phyloP scores from a whole-genome alignment of 2,797 vertebrate genomes.

The Ctenopoma multispine region DNA sequence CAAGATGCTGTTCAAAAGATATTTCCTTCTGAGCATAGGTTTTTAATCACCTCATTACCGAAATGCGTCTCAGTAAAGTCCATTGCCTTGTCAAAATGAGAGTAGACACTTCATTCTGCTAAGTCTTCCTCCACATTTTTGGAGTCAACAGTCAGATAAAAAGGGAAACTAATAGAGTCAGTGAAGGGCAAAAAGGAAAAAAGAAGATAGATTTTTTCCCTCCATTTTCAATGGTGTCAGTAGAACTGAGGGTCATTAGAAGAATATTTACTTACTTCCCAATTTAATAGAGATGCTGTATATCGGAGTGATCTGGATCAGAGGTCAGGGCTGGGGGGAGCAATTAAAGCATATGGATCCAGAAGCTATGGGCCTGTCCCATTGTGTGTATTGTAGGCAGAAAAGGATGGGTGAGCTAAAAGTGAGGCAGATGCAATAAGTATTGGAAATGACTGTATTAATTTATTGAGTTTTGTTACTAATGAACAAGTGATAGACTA shows the following conservation, averaged over 20 bases:
- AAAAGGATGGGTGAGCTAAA: slow-evolving; percentile 74
- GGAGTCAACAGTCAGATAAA: slow-evolving; percentile 75
- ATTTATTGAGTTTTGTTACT: slow-evolving; percentile 71
- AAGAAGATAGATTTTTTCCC: slow-evolving; percentile 75
- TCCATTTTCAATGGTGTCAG: slow-evolving; percentile 74
- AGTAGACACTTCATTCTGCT: slow-evolving; percentile 43
- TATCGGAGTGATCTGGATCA: slow-evolving; percentile 85
- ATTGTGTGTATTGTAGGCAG: slow-evolving; percentile 67
- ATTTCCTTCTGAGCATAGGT: slow-evolving; percentile 48
- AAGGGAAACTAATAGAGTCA: slow-evolving; percentile 76
- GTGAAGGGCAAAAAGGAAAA: slow-evolving; percentile 78
- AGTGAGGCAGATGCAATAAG: slow-evolving; percentile 57
- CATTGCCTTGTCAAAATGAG: slow-evolving; percentile 43
- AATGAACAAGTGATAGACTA: slow-evolving; percentile 64
- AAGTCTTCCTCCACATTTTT: slow-evolving; percentile 58
- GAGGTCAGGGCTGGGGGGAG: slow-evolving; percentile 86
- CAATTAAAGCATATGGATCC: slow-evolving; percentile 85
- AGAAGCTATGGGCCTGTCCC: slow-evolving; percentile 62
- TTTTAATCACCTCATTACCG: slow-evolving; percentile 56
- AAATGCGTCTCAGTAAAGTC: slow-evolving; percentile 55
- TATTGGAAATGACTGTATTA: slow-evolving; percentile 71
- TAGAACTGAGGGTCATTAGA: slow-evolving; percentile 83
- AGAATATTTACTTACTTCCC: slow-evolving; percentile 88
- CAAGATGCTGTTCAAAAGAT: slow-evolving; percentile 54
- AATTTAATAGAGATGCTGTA: slow-evolving; percentile 86